Percentiles rank a stretch among this genome's conserved stretches.
Evolutionary conservation across 1,140 invertebrate genomes (phyloP).

Genomic region (Drosophila kepulauana): DNA sequence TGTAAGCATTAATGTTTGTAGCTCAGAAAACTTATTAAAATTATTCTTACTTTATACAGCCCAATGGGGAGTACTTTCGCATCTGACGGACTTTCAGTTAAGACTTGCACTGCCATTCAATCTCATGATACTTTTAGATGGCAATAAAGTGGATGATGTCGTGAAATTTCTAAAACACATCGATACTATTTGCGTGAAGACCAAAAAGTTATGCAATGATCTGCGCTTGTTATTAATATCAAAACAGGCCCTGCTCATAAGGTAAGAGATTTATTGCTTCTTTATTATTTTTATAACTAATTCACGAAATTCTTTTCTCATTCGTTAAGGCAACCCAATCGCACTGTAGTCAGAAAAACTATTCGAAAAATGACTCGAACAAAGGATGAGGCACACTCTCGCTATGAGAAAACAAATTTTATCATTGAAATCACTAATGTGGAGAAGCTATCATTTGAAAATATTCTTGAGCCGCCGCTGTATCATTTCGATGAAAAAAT

Average conservation of each 20-base stretch:
- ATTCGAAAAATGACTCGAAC: constrained; percentile 16
- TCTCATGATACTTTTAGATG: constrained; percentile 37
- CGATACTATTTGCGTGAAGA: constrained; percentile 35
- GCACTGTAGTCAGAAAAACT: constrained; percentile 45
- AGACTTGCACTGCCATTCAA: constrained; percentile 57
- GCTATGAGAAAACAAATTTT: constrained; percentile 39
- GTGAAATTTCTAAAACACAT: constrained; percentile 40
- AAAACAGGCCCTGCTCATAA: constrained; percentile 26
- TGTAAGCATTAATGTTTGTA: not conserved
- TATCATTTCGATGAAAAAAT: constrained; percentile 67
- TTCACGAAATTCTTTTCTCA: not conserved
- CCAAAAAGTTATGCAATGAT: constrained; percentile 18
- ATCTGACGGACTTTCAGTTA: constrained; percentile 62
- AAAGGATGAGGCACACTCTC: constrained; percentile 28
- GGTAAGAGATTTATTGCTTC: constrained; percentile 20
- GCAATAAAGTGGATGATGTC: constrained; percentile 39
- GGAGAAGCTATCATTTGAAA: constrained; percentile 43
- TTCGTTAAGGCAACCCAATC: constrained; percentile 58
- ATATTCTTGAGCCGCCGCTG: constrained; percentile 57
- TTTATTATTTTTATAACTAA: not conserved
- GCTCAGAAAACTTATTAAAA: not conserved
- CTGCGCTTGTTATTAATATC: constrained; percentile 24
- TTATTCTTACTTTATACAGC: not conserved
- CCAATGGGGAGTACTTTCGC: constrained; percentile 22
- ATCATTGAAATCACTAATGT: constrained; percentile 54